These are phyloP conservation scores for Eciton burchellii DNA, from an alignment of 1,140 invertebrate species.

Conservation along the genomic window DNA sequence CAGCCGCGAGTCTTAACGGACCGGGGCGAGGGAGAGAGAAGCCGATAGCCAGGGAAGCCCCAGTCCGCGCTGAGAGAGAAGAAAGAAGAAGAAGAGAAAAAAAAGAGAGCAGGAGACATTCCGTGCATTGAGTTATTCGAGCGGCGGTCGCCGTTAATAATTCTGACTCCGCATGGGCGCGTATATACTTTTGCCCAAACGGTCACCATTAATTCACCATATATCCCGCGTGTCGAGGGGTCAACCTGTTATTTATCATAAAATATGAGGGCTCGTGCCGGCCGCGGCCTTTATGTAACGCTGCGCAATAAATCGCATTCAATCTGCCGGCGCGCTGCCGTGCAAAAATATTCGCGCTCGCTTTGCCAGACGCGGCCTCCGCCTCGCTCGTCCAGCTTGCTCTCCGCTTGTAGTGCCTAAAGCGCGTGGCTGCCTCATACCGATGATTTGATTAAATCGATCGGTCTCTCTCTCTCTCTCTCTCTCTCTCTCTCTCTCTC, in stretches of 20 bases:
- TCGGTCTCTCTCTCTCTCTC: too few relatives aligned
- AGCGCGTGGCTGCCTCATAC: background rate
- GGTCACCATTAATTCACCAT: constrained; percentile 76
- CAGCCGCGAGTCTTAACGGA: background rate
- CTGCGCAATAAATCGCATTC: constrained; percentile 77
- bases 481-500: too few relatives aligned
- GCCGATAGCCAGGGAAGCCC: constrained; percentile 59
- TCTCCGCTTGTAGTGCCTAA: too few relatives aligned
- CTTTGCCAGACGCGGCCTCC: constrained; percentile 60
- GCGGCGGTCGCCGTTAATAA: constrained; percentile 72
- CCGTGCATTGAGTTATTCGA: constrained; percentile 76
- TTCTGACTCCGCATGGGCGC: constrained; percentile 73
- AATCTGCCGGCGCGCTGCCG: constrained; percentile 68
- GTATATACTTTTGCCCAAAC: constrained; percentile 73
- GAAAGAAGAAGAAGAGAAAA: background rate
- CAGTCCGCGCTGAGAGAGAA: too few relatives aligned
- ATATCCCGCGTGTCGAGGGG: constrained; percentile 76
- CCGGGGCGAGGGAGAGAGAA: background rate
- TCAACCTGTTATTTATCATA: constrained; percentile 81
- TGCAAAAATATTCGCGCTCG: constrained; percentile 70
- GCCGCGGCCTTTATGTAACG: constrained; percentile 75
- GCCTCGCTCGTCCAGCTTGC: constrained; percentile 17
- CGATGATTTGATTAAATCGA: constrained; percentile 32
- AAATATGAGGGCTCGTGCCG: constrained; percentile 75
- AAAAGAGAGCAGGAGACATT: constrained; percentile 62